These are phyloP conservation scores for Sturmia bella DNA, from an alignment of 2,888 invertebrate species.

Conservation along the genomic window DNA sequence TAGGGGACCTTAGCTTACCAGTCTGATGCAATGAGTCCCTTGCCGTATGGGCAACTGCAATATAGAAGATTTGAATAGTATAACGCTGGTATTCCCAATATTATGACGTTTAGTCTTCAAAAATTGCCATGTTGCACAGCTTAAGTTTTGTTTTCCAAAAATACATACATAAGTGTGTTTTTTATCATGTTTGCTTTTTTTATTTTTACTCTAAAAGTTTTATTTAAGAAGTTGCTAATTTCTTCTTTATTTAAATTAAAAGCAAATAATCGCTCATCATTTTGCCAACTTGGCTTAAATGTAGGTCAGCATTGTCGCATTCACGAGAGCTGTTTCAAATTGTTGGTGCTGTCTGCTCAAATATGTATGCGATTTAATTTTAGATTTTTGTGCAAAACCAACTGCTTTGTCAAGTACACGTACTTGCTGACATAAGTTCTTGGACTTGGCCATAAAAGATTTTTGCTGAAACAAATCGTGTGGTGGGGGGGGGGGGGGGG, in stretches of 20 bases:
- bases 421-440: conserved; percentile 74
- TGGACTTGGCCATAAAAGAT: conserved; percentile 77
- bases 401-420: conserved; percentile 68
- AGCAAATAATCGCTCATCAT: conserved; percentile 10
- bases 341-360: conserved; percentile 1
- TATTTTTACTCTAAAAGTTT: no score
- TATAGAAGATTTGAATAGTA: no score
- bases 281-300: conserved; percentile 62
- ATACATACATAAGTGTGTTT: no score
- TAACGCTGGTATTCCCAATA: no score
- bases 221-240: not conserved
- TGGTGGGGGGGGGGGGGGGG: conserved; percentile 8
- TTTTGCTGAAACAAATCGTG: conserved; percentile 39
- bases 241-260: not conserved
- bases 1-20: no score
- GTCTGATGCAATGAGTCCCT: no score
- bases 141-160: no score
- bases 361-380: not conserved
- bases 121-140: no score
- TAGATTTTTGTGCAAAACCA: conserved; percentile 51
- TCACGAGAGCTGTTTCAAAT: conserved; percentile 37
- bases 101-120: no score
- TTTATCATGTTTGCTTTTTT: no score
- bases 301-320: conserved; percentile 63
- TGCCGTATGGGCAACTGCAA: no score